Base-by-base conservation (phyloP, 2,797 vertebrate genomes). In the Arnoldichthys spilopterus region DNA sequence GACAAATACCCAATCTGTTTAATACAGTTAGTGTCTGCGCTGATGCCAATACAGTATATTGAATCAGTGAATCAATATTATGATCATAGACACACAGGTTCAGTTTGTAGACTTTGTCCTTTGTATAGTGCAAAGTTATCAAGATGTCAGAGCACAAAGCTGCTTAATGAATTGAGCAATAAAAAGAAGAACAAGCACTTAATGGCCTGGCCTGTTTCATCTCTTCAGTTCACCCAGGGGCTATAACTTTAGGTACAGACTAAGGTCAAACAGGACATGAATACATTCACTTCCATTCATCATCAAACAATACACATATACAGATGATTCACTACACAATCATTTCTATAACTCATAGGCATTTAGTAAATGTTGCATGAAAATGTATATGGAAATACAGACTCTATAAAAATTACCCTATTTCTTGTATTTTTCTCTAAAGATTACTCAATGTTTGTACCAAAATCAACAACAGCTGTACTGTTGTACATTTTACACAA, bases 131-230 rank as follows among this genome's bases (percentile, higher is more conserved):
- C 24, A 34, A 53, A 32, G 53, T 40, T 40, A 72, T 32, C 26
- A 45, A 56, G 24, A 56, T 56, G 77, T 64, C 59, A 56, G 32
- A 56, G 67, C 22, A 24, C 7, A 24, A 32, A 26, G 18, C 47
- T 43, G n/a, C 22, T 78, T 45, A 54, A 72, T 64, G 51, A 78
- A 45, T 24, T 7, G 20, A 32, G 68, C 47, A 30, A 78, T 78
- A 64, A 70, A 34, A 77, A 40, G 37, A 22, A 15, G 9, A 70
- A 59, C 66, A 61, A 53, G 58, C 61, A 63, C 11, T 37, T 63
- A 63, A 63, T 59, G 56, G 26, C 22, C 13, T 30, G 24, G 7
- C 56, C 26, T 34, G 18, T 18, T 67, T 76, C 45, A 32, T 9
- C 32, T 63, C 32, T 63, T 63, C 20, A 6, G 28, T 77, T 56